Conservation (phyloP, 2,797 vertebrate genomes). For the Mastacembelus armatus region DNA sequence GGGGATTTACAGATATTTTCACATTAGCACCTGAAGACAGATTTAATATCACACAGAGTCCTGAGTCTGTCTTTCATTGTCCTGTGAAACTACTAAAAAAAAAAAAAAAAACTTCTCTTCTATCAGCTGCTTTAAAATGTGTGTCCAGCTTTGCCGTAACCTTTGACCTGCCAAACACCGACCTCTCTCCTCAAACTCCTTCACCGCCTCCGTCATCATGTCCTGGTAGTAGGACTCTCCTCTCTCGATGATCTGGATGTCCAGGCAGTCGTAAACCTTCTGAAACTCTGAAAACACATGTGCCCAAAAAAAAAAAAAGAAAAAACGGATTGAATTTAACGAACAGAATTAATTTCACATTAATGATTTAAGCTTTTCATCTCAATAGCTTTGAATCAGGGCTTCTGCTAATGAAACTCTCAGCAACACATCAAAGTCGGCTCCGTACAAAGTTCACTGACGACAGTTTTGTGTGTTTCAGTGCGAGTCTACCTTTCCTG, state of each 20-base stretch:
- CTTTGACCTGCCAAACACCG: conserved; percentile 21
- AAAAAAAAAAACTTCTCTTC: too few relatives aligned
- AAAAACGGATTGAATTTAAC: background rate
- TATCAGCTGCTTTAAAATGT: too few relatives aligned
- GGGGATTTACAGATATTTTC: too few relatives aligned
- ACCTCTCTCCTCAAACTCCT: conserved; percentile 94
- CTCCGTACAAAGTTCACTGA: too few relatives aligned
- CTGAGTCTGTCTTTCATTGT: too few relatives aligned
- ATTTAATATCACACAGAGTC: background rate
- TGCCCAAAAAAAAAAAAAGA: background rate
- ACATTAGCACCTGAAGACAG: too few relatives aligned
- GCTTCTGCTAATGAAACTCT: too few relatives aligned
- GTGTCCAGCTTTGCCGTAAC: background rate
- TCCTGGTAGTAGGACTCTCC: conserved; percentile 96
- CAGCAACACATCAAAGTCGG: too few relatives aligned
- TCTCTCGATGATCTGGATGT: conserved; percentile 87
- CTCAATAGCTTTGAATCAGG: too few relatives aligned
- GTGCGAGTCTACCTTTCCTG: conserved; percentile 86
- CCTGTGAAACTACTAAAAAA: too few relatives aligned
- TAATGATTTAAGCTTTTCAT: too few relatives aligned
- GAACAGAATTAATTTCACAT: too few relatives aligned
- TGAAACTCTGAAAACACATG: conserved; percentile 89
- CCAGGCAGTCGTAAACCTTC: conserved; percentile 92
- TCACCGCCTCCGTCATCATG: conserved; percentile 89
- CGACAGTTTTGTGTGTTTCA: background rate